A percentile compares a stretch with the other conserved stretches of the same genome.
These are phyloP conservation scores for Drosophila pectinifera DNA, from an alignment of 1,140 invertebrate genomes.

Conservation along the genomic window DNA sequence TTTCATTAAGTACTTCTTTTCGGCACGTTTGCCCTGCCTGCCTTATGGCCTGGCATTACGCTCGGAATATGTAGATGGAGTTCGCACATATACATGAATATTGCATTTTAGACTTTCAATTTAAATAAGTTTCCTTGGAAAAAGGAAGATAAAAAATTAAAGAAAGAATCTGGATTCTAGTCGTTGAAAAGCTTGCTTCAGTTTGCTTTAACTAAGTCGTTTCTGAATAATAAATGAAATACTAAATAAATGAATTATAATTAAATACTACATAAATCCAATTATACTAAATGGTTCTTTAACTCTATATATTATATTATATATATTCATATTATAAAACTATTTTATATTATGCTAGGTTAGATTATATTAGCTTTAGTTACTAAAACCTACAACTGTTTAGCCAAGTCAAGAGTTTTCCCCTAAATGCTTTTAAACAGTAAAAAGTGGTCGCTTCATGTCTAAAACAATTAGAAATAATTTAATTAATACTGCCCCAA, in stretches of 20 bases:
- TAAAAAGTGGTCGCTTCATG: not conserved
- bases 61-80: conserved; percentile 10
- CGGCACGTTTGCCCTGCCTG: conserved; percentile 25
- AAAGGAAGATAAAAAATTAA: not conserved
- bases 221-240: no score
- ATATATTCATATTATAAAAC: no score
- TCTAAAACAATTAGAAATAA: not conserved
- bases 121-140: not conserved
- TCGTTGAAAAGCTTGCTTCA: no score
- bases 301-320: no score
- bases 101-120: not conserved
- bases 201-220: no score
- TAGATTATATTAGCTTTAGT: no score
- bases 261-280: not conserved
- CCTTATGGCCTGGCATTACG: conserved; percentile 9
- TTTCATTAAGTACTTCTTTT: conserved; percentile 35
- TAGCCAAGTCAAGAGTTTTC: no score
- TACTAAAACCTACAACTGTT: no score
- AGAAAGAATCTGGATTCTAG: no score
- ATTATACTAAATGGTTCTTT: not conserved
- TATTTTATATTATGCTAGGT: no score
- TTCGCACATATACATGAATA: no score
- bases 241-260: no score
- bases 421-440: not conserved
- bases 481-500: not conserved